phyloP scores from a whole-genome alignment of 2,888 invertebrate species.

The Drosophila acutilabella region DNA sequence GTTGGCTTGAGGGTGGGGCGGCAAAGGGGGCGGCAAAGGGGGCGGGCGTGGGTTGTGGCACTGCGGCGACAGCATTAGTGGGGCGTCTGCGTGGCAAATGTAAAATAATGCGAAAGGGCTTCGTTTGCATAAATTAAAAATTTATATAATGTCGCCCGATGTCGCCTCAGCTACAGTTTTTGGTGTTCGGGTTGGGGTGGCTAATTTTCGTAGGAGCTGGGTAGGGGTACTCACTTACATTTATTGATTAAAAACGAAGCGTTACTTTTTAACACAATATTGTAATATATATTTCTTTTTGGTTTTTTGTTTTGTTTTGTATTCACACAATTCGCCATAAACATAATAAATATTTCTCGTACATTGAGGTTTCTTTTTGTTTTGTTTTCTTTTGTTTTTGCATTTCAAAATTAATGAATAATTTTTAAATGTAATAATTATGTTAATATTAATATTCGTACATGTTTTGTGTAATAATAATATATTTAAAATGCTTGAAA shows the following conservation, averaged over 20 bases:
- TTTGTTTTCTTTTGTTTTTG: conserved; percentile 21
- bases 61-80: conserved; percentile 69
- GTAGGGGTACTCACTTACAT: conserved; percentile 16
- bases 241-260: conserved; percentile 50
- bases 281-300: conserved; percentile 69
- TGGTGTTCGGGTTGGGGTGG: conserved; percentile 6
- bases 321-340: conserved; percentile 63
- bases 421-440: conserved; percentile 43
- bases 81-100: conserved; percentile 77
- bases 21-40: conserved; percentile 9
- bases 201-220: conserved; percentile 40
- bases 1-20: conserved; percentile 38
- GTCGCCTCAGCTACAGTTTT: conserved; percentile 32
- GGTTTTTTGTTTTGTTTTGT: conserved; percentile 27
- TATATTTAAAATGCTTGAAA: conserved; percentile 56
- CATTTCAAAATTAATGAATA: conserved; percentile 61
- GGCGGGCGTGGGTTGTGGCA: conserved; percentile 28
- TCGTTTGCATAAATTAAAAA: conserved; percentile 82
- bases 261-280: conserved; percentile 73
- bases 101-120: conserved; percentile 82
- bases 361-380: conserved; percentile 46
- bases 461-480: conserved; percentile 26
- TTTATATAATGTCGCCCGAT: conserved; percentile 75
- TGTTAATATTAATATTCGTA: conserved; percentile 9
- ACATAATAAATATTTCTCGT: conserved; percentile 66